Base-by-base conservation (phyloP, 2,797 vertebrate species). In the Molossus molossus region DNA sequence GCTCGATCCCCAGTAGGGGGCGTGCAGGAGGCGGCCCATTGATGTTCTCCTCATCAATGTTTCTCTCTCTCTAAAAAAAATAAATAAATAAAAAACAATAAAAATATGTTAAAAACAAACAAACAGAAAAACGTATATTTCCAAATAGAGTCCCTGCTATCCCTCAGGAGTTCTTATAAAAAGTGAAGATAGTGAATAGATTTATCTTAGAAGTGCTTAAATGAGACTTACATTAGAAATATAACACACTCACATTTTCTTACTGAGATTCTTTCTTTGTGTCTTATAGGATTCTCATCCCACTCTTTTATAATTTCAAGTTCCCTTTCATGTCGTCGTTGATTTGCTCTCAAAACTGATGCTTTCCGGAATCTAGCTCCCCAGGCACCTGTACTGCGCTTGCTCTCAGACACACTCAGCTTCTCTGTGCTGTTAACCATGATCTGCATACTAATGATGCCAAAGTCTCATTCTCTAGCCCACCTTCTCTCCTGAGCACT, bases 121-220 rank as follows among this genome's bases (percentile, higher is more conserved):
- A 45, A 45, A 45, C 40, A 45, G 40, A 45, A 92, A 79, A 70
- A 82, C 7, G 40, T 92, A 8, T 2, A 33, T 90, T 92, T 91
- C 57, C 50, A 85, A 33, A 77, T 14, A 48, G 53, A 64, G 37
- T 82, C n/a, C 10, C 17, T 82, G 17, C 10, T 86, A 60, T 70
- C 29, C 60, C 50, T 48, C 65, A 65, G 21, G 50, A 91, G 62
- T 79, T 96, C 45, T 93, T 90, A 72, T 15, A n/a, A 93, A 87
- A 25, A 48, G 18, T 40, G 7, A 70, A 58, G 69, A 10, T 3
- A 29, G 50, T 90, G 33, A 67, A n/a, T 15, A n/a, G 20, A 65
- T 21, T 57, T 70, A 40, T 64, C 58, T 73, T 76, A 62, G 25
- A 90, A 73, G 15, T 57, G 62, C 45, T 45, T 33, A 58, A 60